Conservation (phyloP, 1,140 invertebrate genomes). For the Brachionus paranguensis region DNA sequence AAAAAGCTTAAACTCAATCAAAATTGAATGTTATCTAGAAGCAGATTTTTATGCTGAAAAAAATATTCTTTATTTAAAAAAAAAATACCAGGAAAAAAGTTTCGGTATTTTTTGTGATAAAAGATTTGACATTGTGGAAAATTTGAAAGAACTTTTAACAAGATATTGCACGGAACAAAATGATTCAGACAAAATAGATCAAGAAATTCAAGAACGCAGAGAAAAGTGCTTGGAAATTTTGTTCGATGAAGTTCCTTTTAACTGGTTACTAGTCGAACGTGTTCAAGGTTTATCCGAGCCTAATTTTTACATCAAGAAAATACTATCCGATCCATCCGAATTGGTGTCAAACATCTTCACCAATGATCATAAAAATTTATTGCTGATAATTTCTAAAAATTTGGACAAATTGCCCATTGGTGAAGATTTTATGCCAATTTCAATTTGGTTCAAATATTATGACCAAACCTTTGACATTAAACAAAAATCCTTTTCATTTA, state of each 20-base stretch:
- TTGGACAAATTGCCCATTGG: neutral
- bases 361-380: neutral
- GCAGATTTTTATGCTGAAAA: neutral
- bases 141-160: neutral
- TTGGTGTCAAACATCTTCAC: neutral
- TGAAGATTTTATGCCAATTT: neutral
- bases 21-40: conserved; percentile 23
- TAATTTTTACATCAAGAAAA: neutral
- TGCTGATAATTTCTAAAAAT: neutral
- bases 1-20: neutral
- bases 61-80: neutral
- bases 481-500: neutral
- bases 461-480: neutral
- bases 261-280: neutral
- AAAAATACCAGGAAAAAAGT: neutral
- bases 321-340: neutral
- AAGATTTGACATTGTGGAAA: neutral
- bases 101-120: neutral
- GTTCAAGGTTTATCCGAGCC: neutral
- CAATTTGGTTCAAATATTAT: neutral
- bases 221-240: neutral
- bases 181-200: neutral
- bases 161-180: neutral
- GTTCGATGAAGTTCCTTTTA: neutral
- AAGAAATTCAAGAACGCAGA: neutral